Evolutionary conservation across 2,797 vertebrate genomes (phyloP), one percentile per base, ranked within the genome.

Genomic region (Schizopygopsis pylzovi): DNA sequence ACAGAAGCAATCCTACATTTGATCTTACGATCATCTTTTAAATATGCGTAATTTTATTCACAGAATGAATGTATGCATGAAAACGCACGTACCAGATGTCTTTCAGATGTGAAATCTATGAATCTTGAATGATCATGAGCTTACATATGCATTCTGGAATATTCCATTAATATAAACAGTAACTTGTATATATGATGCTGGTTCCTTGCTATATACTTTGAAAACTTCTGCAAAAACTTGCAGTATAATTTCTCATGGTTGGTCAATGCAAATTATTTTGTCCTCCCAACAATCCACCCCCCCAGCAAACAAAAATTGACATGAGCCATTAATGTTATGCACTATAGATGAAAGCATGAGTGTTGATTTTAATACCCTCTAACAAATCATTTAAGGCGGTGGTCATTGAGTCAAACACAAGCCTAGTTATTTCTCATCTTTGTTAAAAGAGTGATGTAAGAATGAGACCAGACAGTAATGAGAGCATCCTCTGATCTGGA

Each of bases 321-420:
- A 56, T 2, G 25, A 72, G 82, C 20, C 59, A 6, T 76, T 83
- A 52, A 77, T n/a, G 56, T 52, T 65, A 41, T 52, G 15, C 47
- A 52, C 59, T 39, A 39, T 76, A 65, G 43, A 76, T 68, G n/a
- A 79, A 70, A 70, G 47, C 49, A 70, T 12, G 16, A 4, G 28
- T 79, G 75, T 78, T 70, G 2, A 78, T 70, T 84, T 70, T n/a
- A 59, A 84, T 67, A 56, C 63, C 1, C 49, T 84, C 79, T 45
- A 77, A 68, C 61, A 25, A 54, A 28, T 84, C 4, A 33, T 79
- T 75, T 71, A 56, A 71, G 63, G n/a, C 54, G 87, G 89, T 75
- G 73, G 79, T 52, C 75, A 84, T 67, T 77, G 85, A 90, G 83
- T 81, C 71, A 82, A 89, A 87, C 82, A 91, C 90, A 87, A n/a